Percentiles rank a stretch among this genome's conserved stretches.
phyloP scores from a whole-genome alignment of 2,888 invertebrate species.

The Ophioninae sp. region DNA sequence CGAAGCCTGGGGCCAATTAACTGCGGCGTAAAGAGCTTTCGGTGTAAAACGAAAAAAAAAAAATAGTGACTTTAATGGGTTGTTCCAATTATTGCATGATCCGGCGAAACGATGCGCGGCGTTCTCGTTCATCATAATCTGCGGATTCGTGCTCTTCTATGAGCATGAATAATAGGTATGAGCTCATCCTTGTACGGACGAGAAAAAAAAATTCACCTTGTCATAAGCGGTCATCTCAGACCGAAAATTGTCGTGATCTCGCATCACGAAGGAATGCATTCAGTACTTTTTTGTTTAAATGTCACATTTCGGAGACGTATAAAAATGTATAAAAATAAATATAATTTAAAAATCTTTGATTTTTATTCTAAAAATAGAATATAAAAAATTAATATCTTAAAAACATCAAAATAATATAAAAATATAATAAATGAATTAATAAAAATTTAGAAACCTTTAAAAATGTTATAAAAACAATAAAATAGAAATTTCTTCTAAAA shows the following conservation, averaged over 20 bases:
- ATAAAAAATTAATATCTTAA: no score
- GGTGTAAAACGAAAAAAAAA: neutral
- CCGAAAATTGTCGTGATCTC: no score
- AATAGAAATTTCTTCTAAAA: no score
- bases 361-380: no score
- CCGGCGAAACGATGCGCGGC: neutral
- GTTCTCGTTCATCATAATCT: conserved; percentile 17
- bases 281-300: neutral
- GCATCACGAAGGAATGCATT: neutral
- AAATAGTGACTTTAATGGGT: neutral
- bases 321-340: neutral
- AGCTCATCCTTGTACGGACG: conserved; percentile 24
- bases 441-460: no score
- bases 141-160: conserved; percentile 14
- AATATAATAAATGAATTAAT: no score
- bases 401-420: no score
- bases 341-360: no score
- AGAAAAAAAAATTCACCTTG: conserved; percentile 13
- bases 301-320: neutral
- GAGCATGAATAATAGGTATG: conserved; percentile 5
- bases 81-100: conserved; percentile 13
- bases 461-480: no score
- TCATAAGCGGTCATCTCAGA: neutral
- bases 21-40: neutral
- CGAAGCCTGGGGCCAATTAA: neutral